phyloP scores from a whole-genome alignment of 2,113 vertebrate genomes.

The Trogon melanurus region DNA sequence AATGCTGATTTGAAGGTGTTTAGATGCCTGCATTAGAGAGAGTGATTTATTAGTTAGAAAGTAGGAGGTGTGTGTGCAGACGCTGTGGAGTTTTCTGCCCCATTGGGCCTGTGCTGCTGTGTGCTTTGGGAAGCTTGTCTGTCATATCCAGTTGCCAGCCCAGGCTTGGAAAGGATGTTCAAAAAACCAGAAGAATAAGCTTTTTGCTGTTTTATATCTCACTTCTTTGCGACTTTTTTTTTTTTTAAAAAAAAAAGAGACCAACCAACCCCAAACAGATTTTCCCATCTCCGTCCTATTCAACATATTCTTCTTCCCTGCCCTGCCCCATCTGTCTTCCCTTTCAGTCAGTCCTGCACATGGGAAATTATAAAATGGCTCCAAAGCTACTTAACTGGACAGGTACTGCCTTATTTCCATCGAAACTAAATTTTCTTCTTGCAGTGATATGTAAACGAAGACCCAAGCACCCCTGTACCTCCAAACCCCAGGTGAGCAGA shows the following conservation, averaged over 20 bases:
- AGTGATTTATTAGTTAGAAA: background rate
- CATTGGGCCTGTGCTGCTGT: background rate
- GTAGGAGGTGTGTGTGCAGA: background rate
- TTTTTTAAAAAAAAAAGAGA: background rate
- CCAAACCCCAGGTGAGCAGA: background rate
- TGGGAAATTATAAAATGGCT: background rate
- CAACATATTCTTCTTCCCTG: background rate
- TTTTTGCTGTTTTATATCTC: background rate
- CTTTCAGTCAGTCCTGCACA: background rate
- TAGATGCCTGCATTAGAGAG: background rate
- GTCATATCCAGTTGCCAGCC: background rate
- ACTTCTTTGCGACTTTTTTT: background rate
- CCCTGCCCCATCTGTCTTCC: background rate
- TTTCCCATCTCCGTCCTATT: background rate
- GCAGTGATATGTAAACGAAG: background rate
- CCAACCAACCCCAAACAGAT: background rate
- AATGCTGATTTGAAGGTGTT: background rate
- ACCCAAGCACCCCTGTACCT: rapidly evolving
- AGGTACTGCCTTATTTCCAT: background rate
- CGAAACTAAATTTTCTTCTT: background rate
- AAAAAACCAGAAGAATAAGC: background rate
- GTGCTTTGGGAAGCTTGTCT: background rate
- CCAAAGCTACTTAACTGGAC: background rate
- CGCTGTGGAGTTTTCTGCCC: background rate
- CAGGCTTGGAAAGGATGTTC: background rate